Evolutionary conservation across 37 sponge, comb jelly and placozoan genomes (phyloP).

Genomic region (Bolinopsis microptera): DNA sequence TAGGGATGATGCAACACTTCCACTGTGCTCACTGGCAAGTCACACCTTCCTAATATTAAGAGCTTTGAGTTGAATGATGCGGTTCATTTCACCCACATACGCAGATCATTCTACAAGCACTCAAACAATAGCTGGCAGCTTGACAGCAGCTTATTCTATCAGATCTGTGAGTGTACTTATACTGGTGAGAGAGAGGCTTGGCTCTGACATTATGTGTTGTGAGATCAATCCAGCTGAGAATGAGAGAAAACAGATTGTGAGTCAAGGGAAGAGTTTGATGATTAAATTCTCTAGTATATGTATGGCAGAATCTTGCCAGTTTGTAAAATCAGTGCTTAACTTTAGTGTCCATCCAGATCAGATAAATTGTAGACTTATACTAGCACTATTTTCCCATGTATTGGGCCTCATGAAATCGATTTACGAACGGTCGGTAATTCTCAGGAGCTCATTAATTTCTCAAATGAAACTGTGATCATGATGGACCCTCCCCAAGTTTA

Average conservation of each 20-base stretch:
- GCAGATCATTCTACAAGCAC: neutral
- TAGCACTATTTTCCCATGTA: neutral
- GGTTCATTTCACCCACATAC: neutral
- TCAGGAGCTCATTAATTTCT: neutral
- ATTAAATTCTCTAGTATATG: too few species aligned
- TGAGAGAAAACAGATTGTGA: too few species aligned
- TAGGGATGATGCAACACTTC: neutral
- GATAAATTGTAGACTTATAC: neutral
- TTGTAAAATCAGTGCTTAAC: too few species aligned
- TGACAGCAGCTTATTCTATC: neutral
- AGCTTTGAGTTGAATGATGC: neutral
- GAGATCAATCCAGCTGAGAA: too few species aligned
- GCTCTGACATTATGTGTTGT: neutral
- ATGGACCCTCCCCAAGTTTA: too few species aligned
- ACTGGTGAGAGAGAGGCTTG: too few species aligned
- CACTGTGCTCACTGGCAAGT: neutral
- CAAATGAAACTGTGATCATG: neutral
- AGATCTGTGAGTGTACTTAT: neutral
- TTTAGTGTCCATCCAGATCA: too few species aligned
- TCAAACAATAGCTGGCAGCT: neutral
- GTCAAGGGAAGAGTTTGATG: too few species aligned
- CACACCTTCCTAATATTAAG: neutral
- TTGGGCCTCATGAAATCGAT: neutral
- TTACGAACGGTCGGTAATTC: neutral
- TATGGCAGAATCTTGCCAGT: too few species aligned